These are phyloP conservation scores for Papilio gigon DNA, from an alignment of 2,888 invertebrate species.

Conservation along the genomic window DNA sequence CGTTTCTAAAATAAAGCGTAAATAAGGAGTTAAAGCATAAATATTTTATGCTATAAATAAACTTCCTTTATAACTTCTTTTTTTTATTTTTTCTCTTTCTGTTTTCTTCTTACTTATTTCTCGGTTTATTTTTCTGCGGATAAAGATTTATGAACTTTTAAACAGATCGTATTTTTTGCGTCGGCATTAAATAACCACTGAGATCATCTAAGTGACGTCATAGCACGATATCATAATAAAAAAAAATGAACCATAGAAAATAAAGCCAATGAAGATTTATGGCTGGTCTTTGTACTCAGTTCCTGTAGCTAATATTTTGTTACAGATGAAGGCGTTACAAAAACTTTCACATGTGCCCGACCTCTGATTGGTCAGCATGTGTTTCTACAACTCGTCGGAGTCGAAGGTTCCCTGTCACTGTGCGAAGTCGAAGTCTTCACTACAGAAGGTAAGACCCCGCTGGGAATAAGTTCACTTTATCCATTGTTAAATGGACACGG, in stretches of 20 bases:
- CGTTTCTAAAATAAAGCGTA: background rate
- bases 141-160: background rate
- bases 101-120: too few relatives aligned
- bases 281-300: background rate
- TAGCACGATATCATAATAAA: background rate
- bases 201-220: background rate
- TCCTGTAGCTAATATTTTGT: background rate
- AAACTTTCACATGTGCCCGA: slow-evolving; percentile 93
- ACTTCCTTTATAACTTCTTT: too few relatives aligned
- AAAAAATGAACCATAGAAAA: background rate
- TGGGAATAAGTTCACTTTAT: background rate
- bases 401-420: slow-evolving; percentile 93
- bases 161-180: background rate
- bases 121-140: too few relatives aligned
- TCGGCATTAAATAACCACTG: background rate
- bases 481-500: slow-evolving; percentile 32
- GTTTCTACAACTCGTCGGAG: slow-evolving; percentile 93
- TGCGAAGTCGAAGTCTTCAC: slow-evolving; percentile 97
- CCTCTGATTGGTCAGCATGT: slow-evolving; percentile 93
- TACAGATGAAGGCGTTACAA: slow-evolving; percentile 94
- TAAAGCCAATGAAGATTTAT: background rate
- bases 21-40: background rate
- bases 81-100: too few relatives aligned
- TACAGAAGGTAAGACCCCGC: slow-evolving; percentile 86
- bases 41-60: too few relatives aligned